Percentiles rank a stretch among this genome's conserved stretches.
These are phyloP conservation scores for Aricia artaxerxes DNA, from an alignment of 2,888 invertebrate genomes.

Conservation along the genomic window DNA sequence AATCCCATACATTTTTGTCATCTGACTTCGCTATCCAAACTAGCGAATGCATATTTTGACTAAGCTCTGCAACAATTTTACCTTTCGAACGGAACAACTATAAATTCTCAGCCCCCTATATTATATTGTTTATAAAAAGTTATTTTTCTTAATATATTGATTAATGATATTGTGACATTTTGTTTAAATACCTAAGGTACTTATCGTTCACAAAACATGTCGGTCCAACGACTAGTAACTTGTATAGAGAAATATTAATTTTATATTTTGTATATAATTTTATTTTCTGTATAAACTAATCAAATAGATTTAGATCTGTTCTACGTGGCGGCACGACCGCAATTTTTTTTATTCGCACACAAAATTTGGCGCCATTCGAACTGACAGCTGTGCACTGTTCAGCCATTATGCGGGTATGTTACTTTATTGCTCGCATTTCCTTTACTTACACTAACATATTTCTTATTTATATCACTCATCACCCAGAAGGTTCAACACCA, in stretches of 20 bases:
- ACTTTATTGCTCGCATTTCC: not conserved
- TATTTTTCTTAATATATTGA: constrained; percentile 38
- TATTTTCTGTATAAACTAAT: constrained; percentile 73
- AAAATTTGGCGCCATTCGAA: constrained; percentile 45
- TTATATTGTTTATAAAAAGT: constrained; percentile 25
- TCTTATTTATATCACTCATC: not conserved
- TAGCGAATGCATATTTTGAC: not conserved
- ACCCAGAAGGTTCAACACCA: constrained; percentile 1
- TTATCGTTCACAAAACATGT: constrained; percentile 63
- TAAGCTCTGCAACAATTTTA: not conserved
- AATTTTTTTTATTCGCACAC: constrained; percentile 48
- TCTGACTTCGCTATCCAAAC: not conserved
- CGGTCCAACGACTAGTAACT: constrained; percentile 54
- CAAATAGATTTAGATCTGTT: constrained; percentile 71
- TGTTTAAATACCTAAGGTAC: constrained; percentile 59
- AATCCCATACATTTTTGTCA: too few relatives aligned
- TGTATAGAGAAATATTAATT: constrained; percentile 72
- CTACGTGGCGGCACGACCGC: constrained; percentile 48
- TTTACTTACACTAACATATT: constrained; percentile 10
- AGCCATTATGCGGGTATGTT: constrained; percentile 10
- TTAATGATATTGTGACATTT: constrained; percentile 38
- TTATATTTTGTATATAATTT: constrained; percentile 77
- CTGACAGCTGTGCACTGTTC: constrained; percentile 6
- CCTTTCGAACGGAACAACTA: constrained; percentile 18
- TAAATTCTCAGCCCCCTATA: constrained; percentile 27